Conservation (phyloP, 2,888 invertebrate species). For the Bellardia pandia region DNA sequence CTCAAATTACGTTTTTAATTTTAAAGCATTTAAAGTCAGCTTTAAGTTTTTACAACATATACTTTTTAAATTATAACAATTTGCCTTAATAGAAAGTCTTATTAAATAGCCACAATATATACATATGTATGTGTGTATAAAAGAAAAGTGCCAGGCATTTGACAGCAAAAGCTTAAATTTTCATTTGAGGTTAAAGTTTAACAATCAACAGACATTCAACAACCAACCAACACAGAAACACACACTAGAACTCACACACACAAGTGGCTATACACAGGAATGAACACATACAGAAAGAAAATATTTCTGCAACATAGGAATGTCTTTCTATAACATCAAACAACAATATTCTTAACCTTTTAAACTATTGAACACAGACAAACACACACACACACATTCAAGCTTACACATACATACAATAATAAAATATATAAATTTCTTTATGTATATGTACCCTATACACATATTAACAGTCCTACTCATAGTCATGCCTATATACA, state of each 20-base stretch:
- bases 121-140: neutral
- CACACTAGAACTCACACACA: neutral
- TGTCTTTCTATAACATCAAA: constrained; percentile 49
- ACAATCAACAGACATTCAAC: constrained; percentile 4
- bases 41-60: neutral
- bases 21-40: neutral
- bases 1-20: neutral
- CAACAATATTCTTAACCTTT: constrained; percentile 60
- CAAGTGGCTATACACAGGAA: neutral
- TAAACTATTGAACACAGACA: constrained; percentile 10
- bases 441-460: neutral
- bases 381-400: neutral
- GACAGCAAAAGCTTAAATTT: constrained; percentile 41
- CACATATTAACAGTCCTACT: neutral
- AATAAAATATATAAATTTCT: constrained; percentile 43
- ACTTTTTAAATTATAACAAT: neutral
- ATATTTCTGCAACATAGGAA: constrained; percentile 44
- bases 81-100: constrained; percentile 1
- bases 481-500: neutral
- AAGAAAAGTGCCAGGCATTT: neutral
- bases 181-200: constrained; percentile 61
- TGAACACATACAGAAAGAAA: constrained; percentile 8
- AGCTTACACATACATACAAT: neutral
- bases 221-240: neutral
- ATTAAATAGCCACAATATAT: neutral